phyloP scores from a whole-genome alignment of 2,797 vertebrate species.

The Pangasius larnaudii region DNA sequence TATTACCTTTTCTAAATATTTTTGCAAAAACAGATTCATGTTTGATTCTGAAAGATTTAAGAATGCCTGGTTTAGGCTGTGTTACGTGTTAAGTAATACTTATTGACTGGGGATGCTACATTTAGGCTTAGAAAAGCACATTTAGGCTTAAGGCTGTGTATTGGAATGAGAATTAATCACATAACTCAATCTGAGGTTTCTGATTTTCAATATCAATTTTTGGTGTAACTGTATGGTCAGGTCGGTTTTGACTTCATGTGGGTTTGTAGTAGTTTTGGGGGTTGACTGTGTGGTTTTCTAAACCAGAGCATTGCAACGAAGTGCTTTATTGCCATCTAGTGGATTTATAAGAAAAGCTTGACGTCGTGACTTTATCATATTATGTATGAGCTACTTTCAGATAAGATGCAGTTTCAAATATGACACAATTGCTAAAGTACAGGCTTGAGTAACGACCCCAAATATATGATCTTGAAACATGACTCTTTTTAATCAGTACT shows the following conservation, averaged over 20 bases:
- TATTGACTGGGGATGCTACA: background rate
- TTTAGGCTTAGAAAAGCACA: background rate
- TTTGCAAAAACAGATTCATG: background rate
- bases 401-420: background rate
- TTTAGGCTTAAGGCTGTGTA: background rate
- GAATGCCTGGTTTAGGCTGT: background rate
- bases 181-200: background rate
- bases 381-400: background rate
- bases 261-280: background rate
- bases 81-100: background rate
- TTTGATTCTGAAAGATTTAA: background rate
- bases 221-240: background rate
- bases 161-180: background rate
- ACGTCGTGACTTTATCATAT: background rate
- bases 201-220: background rate
- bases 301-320: background rate
- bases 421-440: background rate
- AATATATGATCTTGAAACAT: background rate
- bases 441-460: background rate
- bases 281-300: background rate
- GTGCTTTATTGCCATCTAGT: conserved; percentile 44
- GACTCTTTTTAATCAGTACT: background rate
- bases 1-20: background rate
- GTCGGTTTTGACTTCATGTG: background rate
- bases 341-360: background rate